Conservation (phyloP, 2,113 vertebrate species). For the Athene noctua region DNA sequence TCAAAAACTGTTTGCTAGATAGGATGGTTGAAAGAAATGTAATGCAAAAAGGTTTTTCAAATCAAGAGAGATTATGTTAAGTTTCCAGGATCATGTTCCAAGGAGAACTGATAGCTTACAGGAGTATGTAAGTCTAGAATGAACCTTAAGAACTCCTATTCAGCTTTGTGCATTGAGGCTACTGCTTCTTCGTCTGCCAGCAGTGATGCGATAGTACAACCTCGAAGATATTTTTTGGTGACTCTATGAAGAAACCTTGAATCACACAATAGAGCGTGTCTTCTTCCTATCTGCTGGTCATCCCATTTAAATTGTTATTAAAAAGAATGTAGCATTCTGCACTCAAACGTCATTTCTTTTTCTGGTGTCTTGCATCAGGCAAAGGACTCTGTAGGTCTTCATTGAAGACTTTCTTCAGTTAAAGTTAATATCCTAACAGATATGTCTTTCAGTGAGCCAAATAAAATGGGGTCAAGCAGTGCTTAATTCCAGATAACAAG, state of each 20-base stretch:
- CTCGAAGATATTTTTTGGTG: not conserved
- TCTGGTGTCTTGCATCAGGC: not conserved
- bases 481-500: not conserved
- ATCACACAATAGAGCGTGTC: not conserved
- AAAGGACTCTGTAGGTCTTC: not conserved
- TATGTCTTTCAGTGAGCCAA: not conserved
- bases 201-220: not conserved
- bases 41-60: not conserved
- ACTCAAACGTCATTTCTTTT: not conserved
- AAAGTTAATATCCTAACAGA: not conserved
- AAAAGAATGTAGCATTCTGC: not conserved
- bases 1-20: not conserved
- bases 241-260: not conserved
- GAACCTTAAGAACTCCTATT: not conserved
- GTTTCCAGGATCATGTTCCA: not conserved
- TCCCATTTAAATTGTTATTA: not conserved
- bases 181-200: not conserved
- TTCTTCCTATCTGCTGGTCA: not conserved
- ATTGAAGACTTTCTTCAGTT: not conserved
- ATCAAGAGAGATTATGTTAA: not conserved
- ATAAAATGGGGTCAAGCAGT: not conserved
- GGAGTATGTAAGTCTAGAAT: not conserved
- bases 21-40: not conserved
- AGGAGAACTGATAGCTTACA: not conserved
- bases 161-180: not conserved